phyloP scores from a whole-genome alignment of 2,797 vertebrate genomes.

The Paguma larvata region DNA sequence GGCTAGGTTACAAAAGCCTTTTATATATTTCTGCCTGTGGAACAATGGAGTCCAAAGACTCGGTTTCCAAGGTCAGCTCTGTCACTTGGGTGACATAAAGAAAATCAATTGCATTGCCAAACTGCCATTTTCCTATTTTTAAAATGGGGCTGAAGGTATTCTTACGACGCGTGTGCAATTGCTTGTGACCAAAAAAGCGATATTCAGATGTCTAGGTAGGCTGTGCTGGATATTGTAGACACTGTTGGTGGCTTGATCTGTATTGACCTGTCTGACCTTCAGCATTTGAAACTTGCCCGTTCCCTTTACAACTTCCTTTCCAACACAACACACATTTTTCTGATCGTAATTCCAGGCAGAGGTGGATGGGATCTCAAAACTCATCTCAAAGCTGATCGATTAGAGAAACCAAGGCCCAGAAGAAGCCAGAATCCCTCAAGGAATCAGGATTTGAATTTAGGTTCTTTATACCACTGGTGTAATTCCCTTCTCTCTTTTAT shows the following conservation, averaged over 20 bases:
- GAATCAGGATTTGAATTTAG: not conserved
- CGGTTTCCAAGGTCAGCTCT: not conserved
- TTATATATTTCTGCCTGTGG: not conserved
- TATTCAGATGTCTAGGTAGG: not conserved
- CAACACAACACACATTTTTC: not conserved
- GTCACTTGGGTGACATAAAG: not conserved
- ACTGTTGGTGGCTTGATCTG: not conserved
- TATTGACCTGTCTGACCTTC: not conserved
- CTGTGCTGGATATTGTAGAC: not conserved
- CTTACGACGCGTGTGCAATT: not conserved
- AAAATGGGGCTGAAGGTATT: not conserved
- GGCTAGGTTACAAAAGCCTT: slow-evolving; percentile 30
- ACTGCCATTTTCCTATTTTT: not conserved
- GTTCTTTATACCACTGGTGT: not conserved
- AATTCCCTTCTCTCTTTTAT: not conserved
- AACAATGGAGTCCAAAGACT: not conserved
- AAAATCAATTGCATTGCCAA: not conserved
- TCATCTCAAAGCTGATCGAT: not conserved
- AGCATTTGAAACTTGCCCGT: slow-evolving; percentile 18
- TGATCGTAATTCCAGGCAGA: not conserved
- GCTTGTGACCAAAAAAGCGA: not conserved
- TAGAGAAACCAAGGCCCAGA: slow-evolving; percentile 22
- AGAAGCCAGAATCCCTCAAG: not conserved
- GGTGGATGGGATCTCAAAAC: not conserved
- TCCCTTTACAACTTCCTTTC: slow-evolving; percentile 8